Evolutionary conservation across 1,140 invertebrate genomes (phyloP), one percentile per base, ranked within the genome.

Genomic region (Saccostrea glomerata): DNA sequence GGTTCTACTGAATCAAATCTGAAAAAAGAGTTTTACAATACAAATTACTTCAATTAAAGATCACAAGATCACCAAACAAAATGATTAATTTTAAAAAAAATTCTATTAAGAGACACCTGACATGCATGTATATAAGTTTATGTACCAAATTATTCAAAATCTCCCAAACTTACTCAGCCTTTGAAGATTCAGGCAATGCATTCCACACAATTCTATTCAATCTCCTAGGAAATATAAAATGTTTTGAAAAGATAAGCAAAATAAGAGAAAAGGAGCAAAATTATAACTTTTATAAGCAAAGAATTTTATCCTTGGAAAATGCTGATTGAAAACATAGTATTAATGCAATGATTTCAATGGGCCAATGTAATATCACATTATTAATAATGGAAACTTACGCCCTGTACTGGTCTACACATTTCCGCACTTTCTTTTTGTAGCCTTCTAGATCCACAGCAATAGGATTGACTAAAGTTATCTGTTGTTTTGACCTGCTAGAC

Each of bases 391-490:
- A 30, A 20, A 89, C 90, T 91, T 89, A 94, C 93, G 88, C 90
- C 54, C 91, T 88, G 73, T 90, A 94, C 40, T 86, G 85, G 63
- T 89, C 87, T 30, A 93, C 88, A 63, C 91, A 90, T 47, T 86
- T 88, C 66, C 89, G 47, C 2, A 94, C 86, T 82, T 91, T 92
- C 9, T 88, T 86, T 82, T 93, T 89, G 90, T 93, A 93, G 0
- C 58, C 90, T 82, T 91, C 89, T 30, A 93, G 87, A 88, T 94
- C 90, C 36, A 93, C 92, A 25, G 89, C 93, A 77, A 73, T 88
- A 25, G 94, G 93, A 73, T 93, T 94, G 30, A 94, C 90, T 47
- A 94, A 89, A 23, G 90, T 87, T 4, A 94, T 91, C 73, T 89
- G 40, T 36, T 90, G 90, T 30, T 87, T 90, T 9, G 89, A 47